phyloP scores from a whole-genome alignment of 2,113 vertebrate genomes.

The Pelecanoides urinatrix region DNA sequence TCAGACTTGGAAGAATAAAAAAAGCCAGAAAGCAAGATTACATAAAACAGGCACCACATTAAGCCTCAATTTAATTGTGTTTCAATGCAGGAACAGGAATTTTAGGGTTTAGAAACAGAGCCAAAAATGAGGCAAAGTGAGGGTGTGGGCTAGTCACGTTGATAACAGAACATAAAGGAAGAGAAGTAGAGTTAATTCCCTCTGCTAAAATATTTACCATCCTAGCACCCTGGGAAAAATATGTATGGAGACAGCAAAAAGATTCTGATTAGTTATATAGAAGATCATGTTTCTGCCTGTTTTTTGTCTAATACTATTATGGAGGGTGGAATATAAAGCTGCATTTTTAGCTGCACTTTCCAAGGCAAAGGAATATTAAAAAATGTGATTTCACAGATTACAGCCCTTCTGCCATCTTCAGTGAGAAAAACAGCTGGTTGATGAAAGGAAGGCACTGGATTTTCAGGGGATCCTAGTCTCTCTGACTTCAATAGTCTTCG shows the following conservation, averaged over 20 bases:
- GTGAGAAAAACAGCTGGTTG: background rate
- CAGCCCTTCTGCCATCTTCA: background rate
- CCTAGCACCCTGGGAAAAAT: slow-evolving; percentile 61
- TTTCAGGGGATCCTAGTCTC: background rate
- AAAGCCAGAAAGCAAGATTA: slow-evolving; percentile 56
- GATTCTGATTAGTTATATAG: slow-evolving; percentile 29
- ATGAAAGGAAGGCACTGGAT: background rate
- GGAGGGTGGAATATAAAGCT: background rate
- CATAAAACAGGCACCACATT: slow-evolving; percentile 66
- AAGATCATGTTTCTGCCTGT: slow-evolving; percentile 26
- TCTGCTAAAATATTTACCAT: slow-evolving; percentile 64
- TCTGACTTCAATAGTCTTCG: background rate
- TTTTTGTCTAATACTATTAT: background rate
- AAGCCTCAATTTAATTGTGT: slow-evolving; percentile 60
- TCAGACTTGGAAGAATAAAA: slow-evolving; percentile 58
- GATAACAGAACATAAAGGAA: slow-evolving; percentile 54
- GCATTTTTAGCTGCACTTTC: slow-evolving; percentile 9
- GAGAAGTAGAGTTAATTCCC: slow-evolving; percentile 49
- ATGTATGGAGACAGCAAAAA: slow-evolving; percentile 38
- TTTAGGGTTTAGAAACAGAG: slow-evolving; percentile 61
- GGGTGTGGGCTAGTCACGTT: slow-evolving; percentile 36
- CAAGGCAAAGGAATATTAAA: background rate
- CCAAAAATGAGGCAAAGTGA: slow-evolving; percentile 66
- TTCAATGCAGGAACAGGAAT: slow-evolving; percentile 66
- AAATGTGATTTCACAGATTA: background rate